A percentile compares a stretch with the other conserved stretches of the same genome.
Evolutionary conservation across 2,113 vertebrate genomes (phyloP).

Genomic region (Ptyas mucosa): DNA sequence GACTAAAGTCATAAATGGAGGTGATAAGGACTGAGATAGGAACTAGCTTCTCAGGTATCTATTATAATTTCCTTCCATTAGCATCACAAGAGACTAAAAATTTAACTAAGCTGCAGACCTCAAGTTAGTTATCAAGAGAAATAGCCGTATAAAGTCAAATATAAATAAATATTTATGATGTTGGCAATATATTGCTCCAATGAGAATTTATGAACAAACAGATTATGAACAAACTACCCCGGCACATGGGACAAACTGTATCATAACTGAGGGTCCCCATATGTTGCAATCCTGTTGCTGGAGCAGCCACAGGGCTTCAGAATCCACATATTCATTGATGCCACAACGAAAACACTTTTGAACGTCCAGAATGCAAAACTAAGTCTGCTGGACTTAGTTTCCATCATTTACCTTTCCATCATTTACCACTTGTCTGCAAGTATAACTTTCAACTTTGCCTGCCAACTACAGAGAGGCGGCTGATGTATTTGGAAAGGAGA

Average conservation of each 20-base stretch:
- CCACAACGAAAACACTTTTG: not conserved
- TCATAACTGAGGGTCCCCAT: not conserved
- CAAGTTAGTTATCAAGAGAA: not conserved
- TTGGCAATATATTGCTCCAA: not conserved
- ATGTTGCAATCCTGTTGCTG: not conserved
- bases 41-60: not conserved
- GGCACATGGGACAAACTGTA: not conserved
- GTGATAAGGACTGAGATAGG: not conserved
- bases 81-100: not conserved
- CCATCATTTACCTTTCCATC: not conserved
- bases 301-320: not conserved
- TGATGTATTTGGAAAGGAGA: not conserved
- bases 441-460: not conserved
- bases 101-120: not conserved
- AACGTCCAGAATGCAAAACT: not conserved
- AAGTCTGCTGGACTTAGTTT: not conserved
- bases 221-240: not conserved
- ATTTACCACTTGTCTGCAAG: not conserved
- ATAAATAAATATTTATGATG: not conserved
- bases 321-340: not conserved
- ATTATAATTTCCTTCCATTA: not conserved
- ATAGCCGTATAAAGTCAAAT: not conserved
- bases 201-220: not conserved
- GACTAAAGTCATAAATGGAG: not conserved
- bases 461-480: not conserved